A percentile compares a stretch with the other conserved stretches of the same genome.
Conservation (phyloP, 2,888 invertebrate species). For the Halictus ligatus region DNA sequence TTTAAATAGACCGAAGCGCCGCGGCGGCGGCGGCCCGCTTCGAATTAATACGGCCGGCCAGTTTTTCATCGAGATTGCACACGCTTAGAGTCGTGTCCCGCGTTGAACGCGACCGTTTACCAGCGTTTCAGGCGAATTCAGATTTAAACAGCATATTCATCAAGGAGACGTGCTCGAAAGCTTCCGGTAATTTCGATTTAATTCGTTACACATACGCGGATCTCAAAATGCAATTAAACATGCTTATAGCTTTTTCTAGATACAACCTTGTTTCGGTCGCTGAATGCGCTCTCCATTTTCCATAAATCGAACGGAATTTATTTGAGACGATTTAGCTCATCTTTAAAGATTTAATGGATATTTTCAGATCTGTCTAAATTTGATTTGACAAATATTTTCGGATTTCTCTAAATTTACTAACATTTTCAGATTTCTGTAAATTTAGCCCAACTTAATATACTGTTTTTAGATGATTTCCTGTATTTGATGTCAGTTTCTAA, state of each 20-base stretch:
- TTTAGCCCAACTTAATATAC: too few relatives aligned
- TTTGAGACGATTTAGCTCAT: too few relatives aligned
- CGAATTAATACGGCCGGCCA: not conserved
- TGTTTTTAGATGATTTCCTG: too few relatives aligned
- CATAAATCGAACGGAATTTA: not conserved
- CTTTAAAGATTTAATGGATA: not conserved
- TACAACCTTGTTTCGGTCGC: not conserved
- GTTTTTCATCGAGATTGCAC: not conserved
- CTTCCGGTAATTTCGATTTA: not conserved
- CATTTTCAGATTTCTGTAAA: too few relatives aligned
- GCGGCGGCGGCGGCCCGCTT: not conserved
- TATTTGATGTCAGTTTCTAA: not conserved
- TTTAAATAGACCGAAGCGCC: slow-evolving; percentile 20
- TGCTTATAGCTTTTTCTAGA: not conserved
- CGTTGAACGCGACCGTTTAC: not conserved
- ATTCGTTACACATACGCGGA: not conserved
- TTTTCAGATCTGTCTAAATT: not conserved
- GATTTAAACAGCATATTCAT: not conserved
- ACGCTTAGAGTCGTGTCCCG: not conserved
- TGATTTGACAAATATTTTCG: not conserved
- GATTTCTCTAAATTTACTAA: too few relatives aligned
- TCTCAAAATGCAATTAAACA: not conserved
- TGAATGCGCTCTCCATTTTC: not conserved
- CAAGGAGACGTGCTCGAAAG: not conserved
- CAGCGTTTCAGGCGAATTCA: not conserved